These are phyloP conservation scores for Limnephilus marmoratus DNA, from an alignment of 2,888 invertebrate genomes.

Conservation along the genomic window DNA sequence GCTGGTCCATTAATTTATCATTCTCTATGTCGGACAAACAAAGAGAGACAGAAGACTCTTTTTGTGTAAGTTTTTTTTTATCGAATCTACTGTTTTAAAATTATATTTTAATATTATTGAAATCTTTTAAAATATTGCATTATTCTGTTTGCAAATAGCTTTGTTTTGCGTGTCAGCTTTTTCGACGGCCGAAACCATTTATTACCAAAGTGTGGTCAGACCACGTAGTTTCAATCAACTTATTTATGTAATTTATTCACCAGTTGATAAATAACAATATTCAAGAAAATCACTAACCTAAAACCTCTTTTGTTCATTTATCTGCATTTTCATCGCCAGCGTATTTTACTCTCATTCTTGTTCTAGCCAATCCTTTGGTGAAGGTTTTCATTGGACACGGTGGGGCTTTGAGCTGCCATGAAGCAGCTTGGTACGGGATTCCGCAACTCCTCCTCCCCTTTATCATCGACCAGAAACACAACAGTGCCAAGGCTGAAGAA, in stretches of 20 bases:
- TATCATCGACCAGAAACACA: conserved; percentile 65
- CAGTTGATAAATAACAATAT: no score
- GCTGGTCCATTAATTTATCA: background rate
- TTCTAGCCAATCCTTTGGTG: conserved; percentile 59
- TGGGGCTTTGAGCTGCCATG: conserved; percentile 63
- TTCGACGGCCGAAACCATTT: no score
- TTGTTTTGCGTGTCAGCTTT: background rate
- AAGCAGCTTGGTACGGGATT: conserved; percentile 63
- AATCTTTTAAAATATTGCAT: no score
- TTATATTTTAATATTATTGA: no score
- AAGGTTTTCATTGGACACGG: conserved; percentile 63
- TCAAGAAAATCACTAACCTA: no score
- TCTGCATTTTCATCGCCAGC: background rate
- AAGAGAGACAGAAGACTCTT: background rate
- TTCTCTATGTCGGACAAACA: background rate
- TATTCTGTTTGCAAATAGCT: no score
- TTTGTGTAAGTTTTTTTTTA: background rate
- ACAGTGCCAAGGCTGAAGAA: conserved; percentile 61
- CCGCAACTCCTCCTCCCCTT: conserved; percentile 64
- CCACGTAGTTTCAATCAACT: no score
- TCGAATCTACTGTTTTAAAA: no score
- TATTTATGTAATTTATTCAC: no score
- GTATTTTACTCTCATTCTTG: background rate
- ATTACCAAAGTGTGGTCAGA: no score
- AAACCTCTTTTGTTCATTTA: background rate